Evolutionary conservation across 2,797 vertebrate species (phyloP).

Genomic region (Danio tinwini): DNA sequence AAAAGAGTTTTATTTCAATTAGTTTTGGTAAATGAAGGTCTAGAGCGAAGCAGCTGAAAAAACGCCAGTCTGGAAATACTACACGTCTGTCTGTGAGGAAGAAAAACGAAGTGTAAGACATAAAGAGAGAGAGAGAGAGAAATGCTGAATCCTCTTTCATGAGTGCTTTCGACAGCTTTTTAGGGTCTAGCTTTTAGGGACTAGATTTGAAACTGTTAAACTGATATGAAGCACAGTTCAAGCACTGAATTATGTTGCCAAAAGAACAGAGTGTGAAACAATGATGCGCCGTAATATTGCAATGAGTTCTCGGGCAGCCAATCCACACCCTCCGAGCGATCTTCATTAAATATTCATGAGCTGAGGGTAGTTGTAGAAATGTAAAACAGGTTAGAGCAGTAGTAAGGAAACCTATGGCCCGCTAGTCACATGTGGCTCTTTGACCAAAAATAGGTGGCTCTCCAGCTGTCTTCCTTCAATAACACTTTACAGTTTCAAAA

Average conservation of each 20-base stretch:
- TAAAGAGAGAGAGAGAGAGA: background rate
- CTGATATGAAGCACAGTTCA: no score
- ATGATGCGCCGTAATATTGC: background rate
- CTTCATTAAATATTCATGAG: slow-evolving; percentile 6
- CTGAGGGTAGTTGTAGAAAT: no score
- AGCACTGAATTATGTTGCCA: background rate
- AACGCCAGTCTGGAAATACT: slow-evolving; percentile 33
- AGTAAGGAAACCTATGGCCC: no score
- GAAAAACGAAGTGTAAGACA: background rate
- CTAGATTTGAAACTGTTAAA: background rate
- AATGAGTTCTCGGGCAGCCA: background rate
- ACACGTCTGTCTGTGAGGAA: background rate
- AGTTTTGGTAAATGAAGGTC: slow-evolving; percentile 44
- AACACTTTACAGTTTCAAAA: no score
- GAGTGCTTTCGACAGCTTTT: background rate
- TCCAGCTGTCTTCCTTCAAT: no score
- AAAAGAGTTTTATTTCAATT: slow-evolving; percentile 51
- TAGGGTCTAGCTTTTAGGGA: background rate
- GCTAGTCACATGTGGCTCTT: no score
- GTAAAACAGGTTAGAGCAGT: no score
- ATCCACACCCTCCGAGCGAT: background rate
- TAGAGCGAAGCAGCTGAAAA: slow-evolving; percentile 40
- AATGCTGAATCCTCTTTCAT: background rate
- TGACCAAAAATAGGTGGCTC: no score
- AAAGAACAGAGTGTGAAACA: background rate